Base-by-base conservation (phyloP, 2,797 vertebrate species). In the Lacerta bilineata region DNA sequence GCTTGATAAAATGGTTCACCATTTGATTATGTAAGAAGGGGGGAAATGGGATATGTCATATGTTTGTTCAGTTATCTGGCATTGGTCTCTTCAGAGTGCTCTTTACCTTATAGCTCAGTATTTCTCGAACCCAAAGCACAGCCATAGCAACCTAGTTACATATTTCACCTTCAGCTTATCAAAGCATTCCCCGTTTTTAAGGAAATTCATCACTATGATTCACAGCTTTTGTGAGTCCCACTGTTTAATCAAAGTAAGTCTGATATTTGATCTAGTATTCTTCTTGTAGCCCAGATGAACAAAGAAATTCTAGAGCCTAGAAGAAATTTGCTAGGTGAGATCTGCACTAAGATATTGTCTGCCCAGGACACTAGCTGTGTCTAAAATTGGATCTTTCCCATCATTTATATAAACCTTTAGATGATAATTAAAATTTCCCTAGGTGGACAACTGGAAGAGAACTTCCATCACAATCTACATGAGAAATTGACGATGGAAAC, bases 61-160 rank as follows among this genome's bases (percentile, higher is more conserved):
- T 39, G 4, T 72, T 29, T 85, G 29, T 29, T 25, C 50, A 75
- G 23, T 25, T 39, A 9, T 33, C 41, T 82, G 15, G 18, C 23
- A 36, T 61, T 7, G n/a, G 43, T 33, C 11, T 29, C 59, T 33
- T 41, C 25, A 41, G 15, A 11, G 23, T 59, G 29, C 55, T 13
- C 9, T 55, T 84, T 59, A 27, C 15, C 27, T 25, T 59, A 39
- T 27, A 69, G 27, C 1, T 41, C 11, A 59, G 43, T 50, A 4
- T 61, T 85, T 85, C 15, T 85, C 43, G 27, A 64, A 64, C 55
- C 72, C 74, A 76, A 85, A 61, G 25, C 33, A 85, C 5, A 85
- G 25, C 36, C 55, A 76, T 39, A 43, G 13, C 36, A 77, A 10
- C 8, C 33, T 75, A 75, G 50, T 41, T 20, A 85, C 3, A 39